A percentile compares a stretch with the other conserved stretches of the same genome.
Evolutionary conservation across 2,113 vertebrate genomes (phyloP).

Genomic region (human (Homo sapiens)): DNA sequence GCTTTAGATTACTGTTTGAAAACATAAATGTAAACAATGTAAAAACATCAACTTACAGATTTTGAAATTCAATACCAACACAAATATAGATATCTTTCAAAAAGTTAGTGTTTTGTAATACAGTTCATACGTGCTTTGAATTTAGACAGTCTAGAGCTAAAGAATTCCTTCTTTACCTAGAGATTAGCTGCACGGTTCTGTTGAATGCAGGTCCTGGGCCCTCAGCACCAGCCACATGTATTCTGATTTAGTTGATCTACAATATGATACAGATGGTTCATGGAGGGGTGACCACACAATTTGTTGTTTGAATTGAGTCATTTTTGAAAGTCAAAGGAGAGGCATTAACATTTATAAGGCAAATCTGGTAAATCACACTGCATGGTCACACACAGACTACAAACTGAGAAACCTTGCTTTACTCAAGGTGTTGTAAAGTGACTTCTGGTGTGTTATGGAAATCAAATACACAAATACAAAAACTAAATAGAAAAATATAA

Average conservation of each 20-base stretch:
- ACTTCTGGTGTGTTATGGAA: not conserved
- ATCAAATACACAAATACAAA: not conserved
- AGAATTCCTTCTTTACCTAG: not conserved
- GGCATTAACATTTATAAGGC: not conserved
- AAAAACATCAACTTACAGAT: not conserved
- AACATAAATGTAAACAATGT: not conserved
- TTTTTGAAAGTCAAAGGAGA: not conserved
- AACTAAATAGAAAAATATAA: not conserved
- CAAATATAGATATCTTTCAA: not conserved
- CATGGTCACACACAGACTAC: not conserved
- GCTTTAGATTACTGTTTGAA: conserved; percentile 8
- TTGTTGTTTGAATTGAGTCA: not conserved
- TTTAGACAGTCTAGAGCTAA: not conserved
- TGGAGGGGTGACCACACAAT: not conserved
- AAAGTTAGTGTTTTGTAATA: not conserved
- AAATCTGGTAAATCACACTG: not conserved
- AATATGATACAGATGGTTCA: not conserved
- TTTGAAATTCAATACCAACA: not conserved
- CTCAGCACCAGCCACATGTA: not conserved
- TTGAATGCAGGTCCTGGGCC: not conserved
- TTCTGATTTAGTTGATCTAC: not conserved
- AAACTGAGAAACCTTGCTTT: not conserved
- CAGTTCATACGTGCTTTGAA: not conserved
- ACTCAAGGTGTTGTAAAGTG: not conserved
- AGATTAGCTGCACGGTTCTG: not conserved